A percentile compares a stretch with the other conserved stretches of the same genome.
phyloP scores from a whole-genome alignment of 2,113 vertebrate genomes.

The Aphelocoma coerulescens region DNA sequence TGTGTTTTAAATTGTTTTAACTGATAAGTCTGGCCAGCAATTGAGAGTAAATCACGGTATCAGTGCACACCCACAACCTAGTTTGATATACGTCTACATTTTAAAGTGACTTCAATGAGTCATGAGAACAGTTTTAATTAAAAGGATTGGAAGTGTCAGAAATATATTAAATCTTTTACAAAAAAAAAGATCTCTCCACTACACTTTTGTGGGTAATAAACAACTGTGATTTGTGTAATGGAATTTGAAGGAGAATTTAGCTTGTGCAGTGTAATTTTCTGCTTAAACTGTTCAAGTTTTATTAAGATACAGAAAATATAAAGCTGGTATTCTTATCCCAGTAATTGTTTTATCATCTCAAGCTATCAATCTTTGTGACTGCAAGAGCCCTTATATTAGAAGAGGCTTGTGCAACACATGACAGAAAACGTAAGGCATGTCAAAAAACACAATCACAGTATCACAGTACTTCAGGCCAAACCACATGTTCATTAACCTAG shows the following conservation, averaged over 20 bases:
- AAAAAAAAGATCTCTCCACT: not conserved
- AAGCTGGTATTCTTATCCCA: not conserved
- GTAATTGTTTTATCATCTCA: not conserved
- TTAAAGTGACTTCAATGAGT: slow-evolving; percentile 27
- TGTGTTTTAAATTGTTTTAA: slow-evolving; percentile 53
- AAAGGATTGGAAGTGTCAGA: slow-evolving; percentile 2
- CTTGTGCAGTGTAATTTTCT: not conserved
- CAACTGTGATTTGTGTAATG: not conserved
- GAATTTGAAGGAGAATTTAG: not conserved
- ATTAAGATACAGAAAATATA: not conserved
- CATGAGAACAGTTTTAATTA: slow-evolving; percentile 29
- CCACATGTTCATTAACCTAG: not conserved
- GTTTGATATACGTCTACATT: not conserved
- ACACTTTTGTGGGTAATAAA: not conserved
- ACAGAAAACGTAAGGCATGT: not conserved
- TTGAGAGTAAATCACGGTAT: slow-evolving; percentile 33
- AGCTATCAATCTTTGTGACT: not conserved
- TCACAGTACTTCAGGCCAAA: slow-evolving; percentile 2
- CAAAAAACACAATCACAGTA: not conserved
- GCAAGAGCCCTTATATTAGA: not conserved
- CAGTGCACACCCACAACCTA: slow-evolving; percentile 2
- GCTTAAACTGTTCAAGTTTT: not conserved
- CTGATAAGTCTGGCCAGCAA: slow-evolving; percentile 52
- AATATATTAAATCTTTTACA: not conserved
- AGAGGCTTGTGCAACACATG: slow-evolving; percentile 1